Percentiles rank a stretch among this genome's conserved stretches.
phyloP scores from a whole-genome alignment of 37 sponge, comb jelly and placozoan species.

The Geodia barretti region DNA sequence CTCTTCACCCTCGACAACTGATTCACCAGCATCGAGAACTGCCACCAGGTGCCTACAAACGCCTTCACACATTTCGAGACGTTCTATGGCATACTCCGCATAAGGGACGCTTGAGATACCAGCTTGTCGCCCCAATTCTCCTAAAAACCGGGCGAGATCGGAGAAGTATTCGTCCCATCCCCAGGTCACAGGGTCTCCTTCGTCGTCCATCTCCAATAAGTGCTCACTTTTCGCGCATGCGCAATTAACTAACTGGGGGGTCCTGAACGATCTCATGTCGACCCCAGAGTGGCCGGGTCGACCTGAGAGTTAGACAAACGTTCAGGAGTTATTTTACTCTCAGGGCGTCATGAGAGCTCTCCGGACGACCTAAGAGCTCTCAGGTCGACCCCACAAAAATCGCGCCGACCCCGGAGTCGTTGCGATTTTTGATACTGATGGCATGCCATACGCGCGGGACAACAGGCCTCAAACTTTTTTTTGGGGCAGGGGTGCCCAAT shows the following conservation, averaged over 20 bases:
- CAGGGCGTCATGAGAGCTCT: neutral
- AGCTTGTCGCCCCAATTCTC: conserved; percentile 3
- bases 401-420: neutral
- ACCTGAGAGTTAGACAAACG: neutral
- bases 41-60: neutral
- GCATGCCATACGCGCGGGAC: conserved; percentile 17
- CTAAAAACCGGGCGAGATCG: conserved; percentile 17
- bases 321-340: no score
- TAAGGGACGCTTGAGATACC: conserved; percentile 22
- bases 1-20: neutral
- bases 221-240: no score
- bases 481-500: no score
- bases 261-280: neutral
- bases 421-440: conserved; percentile 14
- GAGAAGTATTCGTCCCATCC: conserved; percentile 41
- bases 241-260: no score
- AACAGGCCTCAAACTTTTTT: no score
- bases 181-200: neutral
- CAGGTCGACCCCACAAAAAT: neutral
- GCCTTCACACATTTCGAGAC: conserved; percentile 19
- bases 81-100: conserved; percentile 16
- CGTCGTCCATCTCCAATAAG: conserved; percentile 5
- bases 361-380: neutral
- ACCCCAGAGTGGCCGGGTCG: neutral
- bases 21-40: neutral